Evolutionary conservation across 2,888 invertebrate genomes (phyloP).

Genomic region (Tigriopus californicus): DNA sequence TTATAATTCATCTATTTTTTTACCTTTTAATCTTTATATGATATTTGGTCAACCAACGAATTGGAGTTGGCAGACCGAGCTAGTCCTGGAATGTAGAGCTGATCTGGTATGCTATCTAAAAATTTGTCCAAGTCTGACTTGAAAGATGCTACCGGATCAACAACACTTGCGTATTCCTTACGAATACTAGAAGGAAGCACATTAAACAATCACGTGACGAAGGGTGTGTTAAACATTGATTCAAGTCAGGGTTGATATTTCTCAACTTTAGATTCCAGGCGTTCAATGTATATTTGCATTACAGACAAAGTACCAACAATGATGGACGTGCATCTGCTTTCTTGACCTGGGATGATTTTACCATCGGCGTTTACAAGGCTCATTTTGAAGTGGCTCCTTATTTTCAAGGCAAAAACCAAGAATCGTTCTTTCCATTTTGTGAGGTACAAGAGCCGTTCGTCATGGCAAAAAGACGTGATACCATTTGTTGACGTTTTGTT

Average conservation of each 20-base stretch:
- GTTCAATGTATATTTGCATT: neutral
- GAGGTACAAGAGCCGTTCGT: slow-evolving; percentile 35
- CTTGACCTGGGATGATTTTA: slow-evolving; percentile 37
- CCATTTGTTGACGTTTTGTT: neutral
- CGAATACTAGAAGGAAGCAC: no score
- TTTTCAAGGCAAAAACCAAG: slow-evolving; percentile 31
- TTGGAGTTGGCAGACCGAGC: no score
- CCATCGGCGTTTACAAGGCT: slow-evolving; percentile 49
- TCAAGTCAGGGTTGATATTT: no score
- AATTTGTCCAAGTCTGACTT: no score
- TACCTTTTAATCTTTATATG: no score
- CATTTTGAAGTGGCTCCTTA: slow-evolving; percentile 52
- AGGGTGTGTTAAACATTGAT: neutral
- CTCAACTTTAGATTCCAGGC: no score
- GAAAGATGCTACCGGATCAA: no score
- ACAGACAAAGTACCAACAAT: slow-evolving; percentile 27
- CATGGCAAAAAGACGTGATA: neutral
- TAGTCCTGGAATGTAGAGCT: no score
- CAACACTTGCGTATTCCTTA: no score
- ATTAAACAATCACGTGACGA: neutral
- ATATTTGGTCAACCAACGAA: no score
- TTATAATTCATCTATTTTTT: no score
- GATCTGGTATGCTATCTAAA: no score
- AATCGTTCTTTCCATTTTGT: slow-evolving; percentile 47
- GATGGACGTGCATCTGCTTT: slow-evolving; percentile 49